Evolutionary conservation across 2,113 vertebrate species (phyloP), one percentile per base, ranked within the genome.

Genomic region (Picathartes gymnocephalus): DNA sequence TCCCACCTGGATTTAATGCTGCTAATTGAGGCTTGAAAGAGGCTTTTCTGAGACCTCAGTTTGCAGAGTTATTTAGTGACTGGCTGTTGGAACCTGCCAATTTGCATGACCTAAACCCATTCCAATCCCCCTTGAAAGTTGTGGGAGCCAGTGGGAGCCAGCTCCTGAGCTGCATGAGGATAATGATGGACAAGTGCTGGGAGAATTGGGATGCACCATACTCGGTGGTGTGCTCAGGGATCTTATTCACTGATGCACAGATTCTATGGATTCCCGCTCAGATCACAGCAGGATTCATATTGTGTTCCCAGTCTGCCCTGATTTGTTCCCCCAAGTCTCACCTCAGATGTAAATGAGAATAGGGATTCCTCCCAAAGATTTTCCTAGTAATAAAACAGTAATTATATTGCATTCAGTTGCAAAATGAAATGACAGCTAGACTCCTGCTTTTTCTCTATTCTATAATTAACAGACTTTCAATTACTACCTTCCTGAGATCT

Each of bases 341-440:
- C 15, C 6, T 7, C 10, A 87, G 48, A 65, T 81, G 22, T 64
- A 83, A 93, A 78, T 78, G 72, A 88, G 64, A 66, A 30, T 0
- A 88, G 51, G 33, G 58, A 58, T 81, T 70, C 35, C 81, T 94
- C 40, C 44, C 44, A 81, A 66, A 44, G 56, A 74, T 90, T 78
- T 42, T 74, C 57, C 80, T 39, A 19, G 76, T 31, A 86, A 93
- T 84, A 78, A 92, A 94, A 35, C 13, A 88, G 65, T 88, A 83
- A 95, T 92, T 89, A 68, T 35, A 47, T n/a, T 64, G 51, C 56
- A 86, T 90, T 94, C 68, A 61, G 56, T 88, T 68, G 88, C 80
- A 96, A 74, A 81, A 58, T 88, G 71, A 96, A 90, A 74, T 83
- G 88, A 90, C 82, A 96, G 79, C 72, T 95, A 86, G 86, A 77